Base-by-base conservation (phyloP, 2,797 vertebrate genomes). In the Echiichthys vipera region DNA sequence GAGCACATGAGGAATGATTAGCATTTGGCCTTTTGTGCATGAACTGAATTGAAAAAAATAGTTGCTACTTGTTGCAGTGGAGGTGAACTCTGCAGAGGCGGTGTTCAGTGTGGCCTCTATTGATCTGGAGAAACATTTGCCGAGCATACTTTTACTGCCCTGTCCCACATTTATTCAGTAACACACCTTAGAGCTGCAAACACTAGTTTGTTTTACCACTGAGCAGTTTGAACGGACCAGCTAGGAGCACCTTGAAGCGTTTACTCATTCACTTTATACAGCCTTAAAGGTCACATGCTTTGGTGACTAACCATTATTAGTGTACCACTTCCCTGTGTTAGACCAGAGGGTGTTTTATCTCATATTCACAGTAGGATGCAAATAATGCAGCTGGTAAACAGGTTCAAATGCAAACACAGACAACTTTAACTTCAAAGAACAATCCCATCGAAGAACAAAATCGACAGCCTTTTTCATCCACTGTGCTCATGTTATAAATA, bases 401-500 rank as follows among this genome's bases (percentile, higher is more conserved):
- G 14, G 14, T 43, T 32, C 36, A 62, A 74, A 71, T 54, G 20
- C 15, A 71, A 54, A 66, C 59, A 46, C 43, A 79, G 62, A 58
- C 65, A 58, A 72, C 45, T 10, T 1, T 17, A 56, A 50, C 49
- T 71, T 84, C 71, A 85, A 84, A 88, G 58, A 56, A 57, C 12
- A 51, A 20, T 8, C 17, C 13, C 1, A 45, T 8, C 62, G 58
- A 75, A 65, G 76, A 74, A 78, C 11, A 68, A 74, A 73, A 63
- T 59, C 45, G 51, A 39, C n/a, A 47, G 20, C 1, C 55, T 20
- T 71, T 88, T 88, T 89, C 78, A 83, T 88, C 70, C 81, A 27
- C 29, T 82, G 47, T 17, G 46, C 71, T 76, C 24, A 59, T 66
- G 72, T 56, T 65, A 81, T 59, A 84, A 86, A 89, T 87, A 89